A percentile compares a stretch with the other conserved stretches of the same genome.
Evolutionary conservation across 1,140 invertebrate genomes (phyloP).

Genomic region (Lepidostoma basale): DNA sequence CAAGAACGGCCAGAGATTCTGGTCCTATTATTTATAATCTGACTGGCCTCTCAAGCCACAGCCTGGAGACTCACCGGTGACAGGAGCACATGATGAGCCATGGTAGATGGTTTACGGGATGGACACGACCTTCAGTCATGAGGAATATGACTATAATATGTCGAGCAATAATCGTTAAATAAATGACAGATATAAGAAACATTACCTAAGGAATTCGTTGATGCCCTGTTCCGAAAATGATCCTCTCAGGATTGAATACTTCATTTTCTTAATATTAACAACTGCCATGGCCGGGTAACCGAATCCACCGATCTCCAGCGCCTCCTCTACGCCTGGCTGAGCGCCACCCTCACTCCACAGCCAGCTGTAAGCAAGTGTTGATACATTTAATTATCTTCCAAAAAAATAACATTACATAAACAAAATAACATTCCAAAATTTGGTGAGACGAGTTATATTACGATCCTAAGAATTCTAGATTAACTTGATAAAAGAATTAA

Average conservation of each 20-base stretch:
- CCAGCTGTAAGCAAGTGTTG: conserved; percentile 71
- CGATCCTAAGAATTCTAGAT: no score
- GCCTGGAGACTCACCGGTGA: no score
- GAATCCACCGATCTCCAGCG: conserved; percentile 92
- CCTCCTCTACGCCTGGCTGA: conserved; percentile 84
- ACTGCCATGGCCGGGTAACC: conserved; percentile 94
- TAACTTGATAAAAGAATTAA: not conserved
- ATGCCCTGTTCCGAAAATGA: conserved; percentile 95
- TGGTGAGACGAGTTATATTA: no score
- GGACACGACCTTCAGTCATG: no score
- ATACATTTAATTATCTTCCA: not conserved
- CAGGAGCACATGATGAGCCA: no score
- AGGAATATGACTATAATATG: no score
- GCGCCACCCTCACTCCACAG: conserved; percentile 91
- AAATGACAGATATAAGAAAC: not conserved
- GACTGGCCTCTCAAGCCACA: no score
- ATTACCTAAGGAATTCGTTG: conserved; percentile 85
- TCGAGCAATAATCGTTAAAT: not conserved
- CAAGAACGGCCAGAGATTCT: no score
- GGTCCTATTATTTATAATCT: no score
- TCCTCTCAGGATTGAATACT: conserved; percentile 91
- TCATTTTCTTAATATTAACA: conserved; percentile 96
- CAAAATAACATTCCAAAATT: not conserved
- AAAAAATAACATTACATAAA: conserved; percentile 18
- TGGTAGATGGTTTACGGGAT: no score